These are phyloP conservation scores for Drosophila kurseongensis DNA, from an alignment of 1,140 invertebrate species.

Conservation along the genomic window DNA sequence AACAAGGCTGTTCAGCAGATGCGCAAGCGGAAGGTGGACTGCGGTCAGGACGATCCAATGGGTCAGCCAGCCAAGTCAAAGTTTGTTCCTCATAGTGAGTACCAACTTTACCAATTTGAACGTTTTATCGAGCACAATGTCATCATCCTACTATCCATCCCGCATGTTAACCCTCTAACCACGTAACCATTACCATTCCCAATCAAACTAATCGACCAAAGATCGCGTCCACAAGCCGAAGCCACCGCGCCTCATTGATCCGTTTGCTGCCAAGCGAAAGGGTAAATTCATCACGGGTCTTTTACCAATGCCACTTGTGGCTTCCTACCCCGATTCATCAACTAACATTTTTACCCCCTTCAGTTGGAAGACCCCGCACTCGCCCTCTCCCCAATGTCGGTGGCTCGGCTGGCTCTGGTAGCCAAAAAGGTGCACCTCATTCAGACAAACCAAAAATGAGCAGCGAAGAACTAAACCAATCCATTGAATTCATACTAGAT, in stretches of 20 bases:
- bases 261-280: conserved; percentile 81
- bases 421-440: conserved; percentile 26
- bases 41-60: conserved; percentile 30
- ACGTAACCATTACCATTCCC: conserved; percentile 4
- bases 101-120: not conserved
- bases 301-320: not conserved
- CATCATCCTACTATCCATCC: conserved; percentile 11
- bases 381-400: conserved; percentile 58
- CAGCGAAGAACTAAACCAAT: conserved; percentile 77
- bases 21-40: conserved; percentile 56
- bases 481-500: conserved; percentile 78
- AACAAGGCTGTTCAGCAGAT: conserved; percentile 50
- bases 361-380: conserved; percentile 85
- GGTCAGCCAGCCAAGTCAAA: conserved; percentile 53
- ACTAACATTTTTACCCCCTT: conserved; percentile 56
- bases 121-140: not conserved
- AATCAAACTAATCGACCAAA: conserved; percentile 15
- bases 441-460: conserved; percentile 29
- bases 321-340: conserved; percentile 48
- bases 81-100: conserved; percentile 65
- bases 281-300: conserved; percentile 54
- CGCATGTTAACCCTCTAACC: conserved; percentile 22
- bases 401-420: conserved; percentile 29
- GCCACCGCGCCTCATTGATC: conserved; percentile 68
- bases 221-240: conserved; percentile 61